Percentiles rank a stretch among this genome's conserved stretches.
Conservation (phyloP, 2,113 vertebrate genomes). For the Megaceryle torquata region DNA sequence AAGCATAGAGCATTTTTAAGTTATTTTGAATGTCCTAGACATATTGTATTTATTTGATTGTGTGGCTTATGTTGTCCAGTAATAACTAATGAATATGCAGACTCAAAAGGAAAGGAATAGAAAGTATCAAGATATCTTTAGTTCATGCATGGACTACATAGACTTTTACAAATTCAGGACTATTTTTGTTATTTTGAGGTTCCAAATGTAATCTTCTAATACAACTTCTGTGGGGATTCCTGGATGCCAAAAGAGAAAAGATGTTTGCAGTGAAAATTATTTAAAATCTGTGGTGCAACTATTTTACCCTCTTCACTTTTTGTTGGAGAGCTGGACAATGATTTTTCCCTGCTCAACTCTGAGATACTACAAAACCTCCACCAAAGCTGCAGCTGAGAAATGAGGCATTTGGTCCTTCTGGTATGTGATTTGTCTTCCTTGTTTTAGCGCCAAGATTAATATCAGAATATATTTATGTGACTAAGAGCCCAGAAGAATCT, state of each 20-base stretch:
- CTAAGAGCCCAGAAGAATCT: not conserved
- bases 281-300: not conserved
- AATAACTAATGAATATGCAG: not conserved
- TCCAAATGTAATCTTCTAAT: constrained; percentile 12
- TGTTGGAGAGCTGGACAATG: not conserved
- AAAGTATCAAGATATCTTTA: not conserved
- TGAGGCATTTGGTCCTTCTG: not conserved
- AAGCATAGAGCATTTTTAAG: not conserved
- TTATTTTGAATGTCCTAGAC: not conserved
- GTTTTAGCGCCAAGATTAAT: not conserved
- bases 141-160: not conserved
- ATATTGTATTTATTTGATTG: not conserved
- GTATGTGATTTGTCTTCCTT: not conserved
- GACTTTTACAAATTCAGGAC: not conserved
- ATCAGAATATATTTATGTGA: not conserved
- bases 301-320: not conserved
- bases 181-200: not conserved
- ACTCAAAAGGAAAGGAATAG: not conserved
- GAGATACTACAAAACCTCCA: not conserved
- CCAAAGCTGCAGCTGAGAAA: not conserved
- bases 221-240: not conserved
- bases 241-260: not conserved
- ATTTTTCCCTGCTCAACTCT: not conserved
- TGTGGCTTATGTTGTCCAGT: not conserved
- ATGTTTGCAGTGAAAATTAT: not conserved